These are phyloP conservation scores for Myrmecophaga tridactyla DNA, from an alignment of 2,113 vertebrate genomes.

Conservation along the genomic window DNA sequence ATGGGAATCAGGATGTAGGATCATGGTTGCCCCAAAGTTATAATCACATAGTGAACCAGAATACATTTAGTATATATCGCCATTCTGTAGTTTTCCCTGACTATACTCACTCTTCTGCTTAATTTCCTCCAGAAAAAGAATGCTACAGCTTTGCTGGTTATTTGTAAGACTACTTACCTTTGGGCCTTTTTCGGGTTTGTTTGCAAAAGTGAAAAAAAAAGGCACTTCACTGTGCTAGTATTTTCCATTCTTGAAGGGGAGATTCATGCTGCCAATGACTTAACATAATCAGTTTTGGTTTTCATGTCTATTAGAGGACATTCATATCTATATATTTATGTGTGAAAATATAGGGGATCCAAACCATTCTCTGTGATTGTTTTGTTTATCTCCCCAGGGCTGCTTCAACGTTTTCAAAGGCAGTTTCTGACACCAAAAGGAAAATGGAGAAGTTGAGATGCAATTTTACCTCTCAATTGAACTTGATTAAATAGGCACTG, in stretches of 20 bases:
- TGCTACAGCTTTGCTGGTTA: background rate
- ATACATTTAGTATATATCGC: background rate
- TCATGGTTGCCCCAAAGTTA: slow-evolving; percentile 4
- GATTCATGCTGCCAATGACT: background rate
- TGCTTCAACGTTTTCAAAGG: slow-evolving; percentile 44
- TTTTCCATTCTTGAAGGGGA: slow-evolving; percentile 35
- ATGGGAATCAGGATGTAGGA: background rate
- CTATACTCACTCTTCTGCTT: background rate
- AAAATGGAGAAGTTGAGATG: slow-evolving; percentile 61
- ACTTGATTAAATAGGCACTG: slow-evolving; percentile 73
- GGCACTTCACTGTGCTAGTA: background rate
- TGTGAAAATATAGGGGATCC: background rate
- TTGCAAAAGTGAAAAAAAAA: slow-evolving; percentile 36
- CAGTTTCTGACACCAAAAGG: slow-evolving; percentile 67
- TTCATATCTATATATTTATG: background rate
- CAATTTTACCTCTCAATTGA: slow-evolving; percentile 72
- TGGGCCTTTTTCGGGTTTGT: background rate
- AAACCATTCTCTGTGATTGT: slow-evolving; percentile 31
- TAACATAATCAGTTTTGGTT: slow-evolving; percentile 37
- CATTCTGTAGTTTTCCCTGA: background rate
- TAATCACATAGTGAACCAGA: background rate
- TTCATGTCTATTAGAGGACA: background rate
- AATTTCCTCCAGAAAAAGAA: slow-evolving; percentile 21
- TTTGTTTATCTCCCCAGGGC: slow-evolving; percentile 56
- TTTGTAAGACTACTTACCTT: slow-evolving; percentile 22